Conservation (phyloP, 1,140 invertebrate species). For the Steinernema feltiae region DNA sequence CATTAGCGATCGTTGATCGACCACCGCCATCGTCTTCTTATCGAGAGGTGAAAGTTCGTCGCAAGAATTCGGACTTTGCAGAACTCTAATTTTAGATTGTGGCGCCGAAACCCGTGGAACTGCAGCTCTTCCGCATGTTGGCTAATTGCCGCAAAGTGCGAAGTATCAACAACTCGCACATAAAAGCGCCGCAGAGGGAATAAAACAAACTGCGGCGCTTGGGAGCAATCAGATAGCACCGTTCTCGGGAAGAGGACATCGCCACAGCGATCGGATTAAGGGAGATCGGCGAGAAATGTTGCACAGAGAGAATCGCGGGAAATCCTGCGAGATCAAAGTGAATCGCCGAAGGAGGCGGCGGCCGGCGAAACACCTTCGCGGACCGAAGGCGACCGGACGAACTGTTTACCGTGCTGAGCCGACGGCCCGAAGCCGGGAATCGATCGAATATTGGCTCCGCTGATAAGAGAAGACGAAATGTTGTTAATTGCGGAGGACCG, state of each 20-base stretch:
- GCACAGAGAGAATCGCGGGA: not conserved
- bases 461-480: not conserved
- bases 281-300: not conserved
- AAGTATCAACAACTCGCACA: not conserved
- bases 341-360: not conserved
- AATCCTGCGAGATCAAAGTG: not conserved
- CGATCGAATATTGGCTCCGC: not conserved
- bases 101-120: not conserved
- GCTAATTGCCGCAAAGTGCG: not conserved
- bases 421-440: not conserved
- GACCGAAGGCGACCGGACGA: no score
- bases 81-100: no score
- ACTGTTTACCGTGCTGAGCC: not conserved
- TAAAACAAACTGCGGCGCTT: not conserved
- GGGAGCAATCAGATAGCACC: not conserved
- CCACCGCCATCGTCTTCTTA: not conserved
- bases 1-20: not conserved
- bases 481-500: not conserved
- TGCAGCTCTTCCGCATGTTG: not conserved
- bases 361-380: not conserved
- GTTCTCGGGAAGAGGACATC: no score
- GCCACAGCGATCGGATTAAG: not conserved
- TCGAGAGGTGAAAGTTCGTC: slow-evolving; percentile 4
- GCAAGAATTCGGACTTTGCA: not conserved
- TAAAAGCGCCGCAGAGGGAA: not conserved